A percentile compares a stretch with the other conserved stretches of the same genome.
phyloP scores from a whole-genome alignment of 2,888 invertebrate species.

The Panopea generosa region DNA sequence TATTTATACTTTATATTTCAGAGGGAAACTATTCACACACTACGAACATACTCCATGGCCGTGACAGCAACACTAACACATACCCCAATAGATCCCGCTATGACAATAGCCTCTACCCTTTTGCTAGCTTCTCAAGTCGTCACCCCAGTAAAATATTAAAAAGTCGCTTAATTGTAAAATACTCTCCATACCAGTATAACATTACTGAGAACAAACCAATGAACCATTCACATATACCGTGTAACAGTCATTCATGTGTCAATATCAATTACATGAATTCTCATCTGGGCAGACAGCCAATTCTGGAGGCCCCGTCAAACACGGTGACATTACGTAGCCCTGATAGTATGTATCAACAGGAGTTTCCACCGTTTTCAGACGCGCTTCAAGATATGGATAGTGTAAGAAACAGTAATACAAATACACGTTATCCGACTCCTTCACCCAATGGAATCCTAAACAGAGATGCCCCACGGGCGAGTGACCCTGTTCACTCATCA shows the following conservation, averaged over 20 bases:
- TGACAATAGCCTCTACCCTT: constrained; percentile 87
- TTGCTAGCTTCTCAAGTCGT: constrained; percentile 87
- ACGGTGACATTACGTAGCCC: constrained; percentile 69
- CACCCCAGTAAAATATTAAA: constrained; percentile 87
- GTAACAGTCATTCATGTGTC: constrained; percentile 91
- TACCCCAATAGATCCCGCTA: constrained; percentile 95
- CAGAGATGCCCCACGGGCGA: constrained; percentile 84
- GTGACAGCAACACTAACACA: constrained; percentile 96
- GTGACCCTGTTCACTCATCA: constrained; percentile 84
- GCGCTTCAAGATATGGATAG: constrained; percentile 76
- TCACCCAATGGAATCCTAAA: constrained; percentile 82
- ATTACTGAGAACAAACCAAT: constrained; percentile 85
- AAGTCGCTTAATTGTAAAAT: constrained; percentile 82
- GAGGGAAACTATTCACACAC: constrained; percentile 59
- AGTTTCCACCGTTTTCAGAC: constrained; percentile 77
- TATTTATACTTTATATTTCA: constrained; percentile 25
- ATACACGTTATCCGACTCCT: constrained; percentile 82
- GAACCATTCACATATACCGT: constrained; percentile 90
- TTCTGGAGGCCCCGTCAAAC: constrained; percentile 68
- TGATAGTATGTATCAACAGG: constrained; percentile 75
- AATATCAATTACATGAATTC: constrained; percentile 81
- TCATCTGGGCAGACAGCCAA: constrained; percentile 80
- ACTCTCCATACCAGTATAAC: constrained; percentile 85
- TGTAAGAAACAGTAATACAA: constrained; percentile 65
- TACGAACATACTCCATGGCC: constrained; percentile 85